Conservation (phyloP, 1,140 invertebrate genomes). For the Camponotus vicinus region DNA sequence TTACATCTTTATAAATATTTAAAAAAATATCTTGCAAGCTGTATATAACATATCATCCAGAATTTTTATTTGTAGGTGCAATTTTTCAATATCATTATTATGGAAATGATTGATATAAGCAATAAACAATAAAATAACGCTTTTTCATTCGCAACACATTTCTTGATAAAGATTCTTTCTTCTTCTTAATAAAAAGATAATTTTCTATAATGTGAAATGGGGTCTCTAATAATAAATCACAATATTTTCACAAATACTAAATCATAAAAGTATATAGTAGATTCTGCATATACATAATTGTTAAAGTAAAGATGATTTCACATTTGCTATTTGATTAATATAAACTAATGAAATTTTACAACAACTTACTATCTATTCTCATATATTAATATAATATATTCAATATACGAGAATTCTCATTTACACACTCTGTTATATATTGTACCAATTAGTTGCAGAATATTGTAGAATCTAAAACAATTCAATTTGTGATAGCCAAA, state of each 20-base stretch:
- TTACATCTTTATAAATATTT: too few species aligned
- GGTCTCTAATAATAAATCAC: not conserved
- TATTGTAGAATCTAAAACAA: slow-evolving; percentile 28
- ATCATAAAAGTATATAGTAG: not conserved
- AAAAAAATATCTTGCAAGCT: too few species aligned
- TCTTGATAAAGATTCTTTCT: too few species aligned
- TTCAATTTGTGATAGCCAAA: slow-evolving; percentile 18
- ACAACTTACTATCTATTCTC: slow-evolving; percentile 12
- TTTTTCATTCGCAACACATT: too few species aligned
- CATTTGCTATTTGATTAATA: not conserved
- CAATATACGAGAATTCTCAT: slow-evolving; percentile 4
- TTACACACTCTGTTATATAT: slow-evolving; percentile 4
- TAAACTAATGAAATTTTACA: slow-evolving; percentile 19
- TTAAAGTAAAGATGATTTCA: not conserved
- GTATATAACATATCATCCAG: too few species aligned
- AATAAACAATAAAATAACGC: too few species aligned
- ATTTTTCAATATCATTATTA: too few species aligned
- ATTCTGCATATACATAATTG: not conserved
- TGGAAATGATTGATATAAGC: too few species aligned
- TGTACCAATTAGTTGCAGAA: slow-evolving; percentile 13
- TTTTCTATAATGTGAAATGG: too few species aligned
- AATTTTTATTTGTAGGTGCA: too few species aligned
- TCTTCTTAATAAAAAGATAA: too few species aligned
- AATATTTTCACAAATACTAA: not conserved
- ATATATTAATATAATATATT: not conserved